Evolutionary conservation across 2,888 invertebrate genomes (phyloP).

Genomic region (Tinea semifulvella): DNA sequence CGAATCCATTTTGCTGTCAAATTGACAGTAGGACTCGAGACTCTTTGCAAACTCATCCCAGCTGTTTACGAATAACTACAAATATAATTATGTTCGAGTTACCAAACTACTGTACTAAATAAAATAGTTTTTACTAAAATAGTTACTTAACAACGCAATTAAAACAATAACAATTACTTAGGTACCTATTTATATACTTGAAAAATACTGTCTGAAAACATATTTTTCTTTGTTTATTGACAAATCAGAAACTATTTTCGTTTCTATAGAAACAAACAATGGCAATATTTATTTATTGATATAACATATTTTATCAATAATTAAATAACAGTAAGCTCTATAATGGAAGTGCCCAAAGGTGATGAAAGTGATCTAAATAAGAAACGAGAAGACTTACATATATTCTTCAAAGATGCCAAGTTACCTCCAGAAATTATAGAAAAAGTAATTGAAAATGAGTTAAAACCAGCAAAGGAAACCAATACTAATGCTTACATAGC

Average conservation of each 20-base stretch:
- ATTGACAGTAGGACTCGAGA: not conserved
- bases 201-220: slow-evolving; percentile 1
- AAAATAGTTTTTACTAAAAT: too few species aligned
- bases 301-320: not conserved
- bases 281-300: not conserved
- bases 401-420: slow-evolving; percentile 44
- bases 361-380: slow-evolving; percentile 27
- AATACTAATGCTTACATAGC: slow-evolving; percentile 39
- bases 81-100: not conserved
- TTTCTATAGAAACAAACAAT: slow-evolving; percentile 9
- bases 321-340: not conserved
- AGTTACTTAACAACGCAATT: too few species aligned
- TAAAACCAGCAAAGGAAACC: slow-evolving; percentile 32
- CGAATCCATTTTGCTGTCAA: too few species aligned
- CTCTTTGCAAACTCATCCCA: not conserved
- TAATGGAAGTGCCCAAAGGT: not conserved
- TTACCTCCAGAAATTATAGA: slow-evolving; percentile 39
- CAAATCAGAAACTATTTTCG: not conserved
- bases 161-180: too few species aligned
- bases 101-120: too few species aligned
- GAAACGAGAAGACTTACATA: slow-evolving; percentile 37
- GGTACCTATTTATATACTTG: too few species aligned
- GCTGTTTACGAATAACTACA: not conserved
- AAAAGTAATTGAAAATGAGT: slow-evolving; percentile 47
- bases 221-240: too few species aligned